These are phyloP conservation scores for Catocala nupta DNA, from an alignment of 2,888 invertebrate species.

Conservation along the genomic window DNA sequence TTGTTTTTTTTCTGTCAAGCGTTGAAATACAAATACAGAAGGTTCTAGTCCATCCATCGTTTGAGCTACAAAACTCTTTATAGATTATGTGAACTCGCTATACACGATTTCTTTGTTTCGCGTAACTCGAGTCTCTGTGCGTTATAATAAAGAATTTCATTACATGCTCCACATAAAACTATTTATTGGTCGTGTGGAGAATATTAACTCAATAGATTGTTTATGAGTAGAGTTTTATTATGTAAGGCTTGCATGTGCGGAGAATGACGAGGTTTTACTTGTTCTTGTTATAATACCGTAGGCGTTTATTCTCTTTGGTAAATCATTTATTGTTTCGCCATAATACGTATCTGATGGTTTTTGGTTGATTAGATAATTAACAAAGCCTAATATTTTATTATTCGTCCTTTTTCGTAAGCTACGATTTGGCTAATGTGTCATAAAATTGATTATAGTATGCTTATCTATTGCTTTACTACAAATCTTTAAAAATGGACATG, in stretches of 20 bases:
- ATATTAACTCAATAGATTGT: conserved; percentile 13
- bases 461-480: too few relatives aligned
- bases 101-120: background rate
- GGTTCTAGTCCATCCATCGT: too few relatives aligned
- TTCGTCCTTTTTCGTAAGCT: too few relatives aligned
- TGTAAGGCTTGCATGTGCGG: conserved; percentile 8
- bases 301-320: conserved; percentile 2
- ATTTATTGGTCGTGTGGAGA: conserved; percentile 14
- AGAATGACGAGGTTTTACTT: background rate
- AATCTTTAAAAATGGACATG: too few relatives aligned
- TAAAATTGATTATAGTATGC: too few relatives aligned
- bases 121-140: background rate
- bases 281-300: background rate
- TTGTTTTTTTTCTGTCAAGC: too few relatives aligned
- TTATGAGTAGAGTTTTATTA: conserved; percentile 16
- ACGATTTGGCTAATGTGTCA: too few relatives aligned
- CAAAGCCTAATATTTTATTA: too few relatives aligned
- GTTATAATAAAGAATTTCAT: conserved; percentile 7
- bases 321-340: too few relatives aligned
- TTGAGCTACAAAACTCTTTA: background rate
- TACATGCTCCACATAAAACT: conserved; percentile 9
- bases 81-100: background rate
- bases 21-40: too few relatives aligned
- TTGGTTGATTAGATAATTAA: too few relatives aligned
- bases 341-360: too few relatives aligned